Percentiles rank a stretch among this genome's conserved stretches.
These are phyloP conservation scores for Ophthalmolycus amberensis DNA, from an alignment of 2,113 vertebrate genomes.

Conservation along the genomic window DNA sequence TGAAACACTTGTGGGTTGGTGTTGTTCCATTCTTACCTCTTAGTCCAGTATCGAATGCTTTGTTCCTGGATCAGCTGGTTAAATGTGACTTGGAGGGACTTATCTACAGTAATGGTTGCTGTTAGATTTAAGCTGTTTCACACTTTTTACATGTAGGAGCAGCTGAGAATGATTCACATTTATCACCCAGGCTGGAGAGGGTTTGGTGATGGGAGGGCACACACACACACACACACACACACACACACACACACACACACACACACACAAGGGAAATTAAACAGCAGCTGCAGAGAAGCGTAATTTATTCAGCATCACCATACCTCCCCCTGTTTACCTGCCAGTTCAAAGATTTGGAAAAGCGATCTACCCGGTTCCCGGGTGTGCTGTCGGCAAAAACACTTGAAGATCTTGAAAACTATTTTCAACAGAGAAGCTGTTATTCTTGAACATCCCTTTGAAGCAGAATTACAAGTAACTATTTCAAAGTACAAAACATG, in stretches of 20 bases:
- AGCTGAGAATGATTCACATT: constrained; percentile 63
- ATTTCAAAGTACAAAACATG: background rate
- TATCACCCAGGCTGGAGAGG: constrained; percentile 38
- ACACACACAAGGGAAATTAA: constrained; percentile 53
- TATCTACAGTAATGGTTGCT: background rate
- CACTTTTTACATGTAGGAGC: constrained; percentile 47
- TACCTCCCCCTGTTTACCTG: constrained; percentile 33
- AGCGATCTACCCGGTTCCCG: background rate
- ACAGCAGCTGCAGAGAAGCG: constrained; percentile 62
- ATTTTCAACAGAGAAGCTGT: background rate
- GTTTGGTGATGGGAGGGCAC: constrained; percentile 28
- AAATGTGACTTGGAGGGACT: background rate
- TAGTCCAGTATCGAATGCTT: constrained; percentile 39
- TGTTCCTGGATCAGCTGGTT: constrained; percentile 37
- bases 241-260: constrained; percentile 3
- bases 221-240: constrained; percentile 13
- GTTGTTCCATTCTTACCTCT: constrained; percentile 44
- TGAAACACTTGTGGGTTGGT: constrained; percentile 64
- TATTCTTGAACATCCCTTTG: background rate
- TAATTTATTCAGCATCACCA: constrained; percentile 53
- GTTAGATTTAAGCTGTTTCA: constrained; percentile 30
- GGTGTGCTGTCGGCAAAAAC: constrained; percentile 12
- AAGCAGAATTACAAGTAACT: background rate
- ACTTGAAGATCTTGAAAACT: constrained; percentile 1
- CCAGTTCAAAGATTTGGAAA: constrained; percentile 32